Conservation (phyloP, 2,113 vertebrate species). For the Promerops cafer region DNA sequence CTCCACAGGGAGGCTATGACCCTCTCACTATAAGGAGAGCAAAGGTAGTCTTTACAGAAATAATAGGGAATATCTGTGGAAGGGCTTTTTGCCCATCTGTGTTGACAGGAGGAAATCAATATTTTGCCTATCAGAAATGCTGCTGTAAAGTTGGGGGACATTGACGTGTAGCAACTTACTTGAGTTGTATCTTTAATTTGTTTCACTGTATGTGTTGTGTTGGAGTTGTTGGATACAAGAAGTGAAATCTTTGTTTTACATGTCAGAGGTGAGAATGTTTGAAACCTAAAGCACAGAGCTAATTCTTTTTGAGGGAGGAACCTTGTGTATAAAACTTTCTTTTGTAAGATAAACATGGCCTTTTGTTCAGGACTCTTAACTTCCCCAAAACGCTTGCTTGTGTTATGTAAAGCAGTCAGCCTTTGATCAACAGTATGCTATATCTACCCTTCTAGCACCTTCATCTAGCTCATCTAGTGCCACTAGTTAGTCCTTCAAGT, state of each 20-base stretch:
- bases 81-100: not conserved
- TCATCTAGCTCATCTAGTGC: not conserved
- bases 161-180: not conserved
- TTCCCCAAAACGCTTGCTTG: not conserved
- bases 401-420: not conserved
- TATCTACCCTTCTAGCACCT: not conserved
- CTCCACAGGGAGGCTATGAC: constrained; percentile 3
- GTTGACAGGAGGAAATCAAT: constrained; percentile 1
- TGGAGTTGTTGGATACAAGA: not conserved
- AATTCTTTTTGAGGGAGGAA: not conserved
- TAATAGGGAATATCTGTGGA: constrained; percentile 2
- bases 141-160: not conserved
- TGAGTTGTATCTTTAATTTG: not conserved
- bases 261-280: not conserved
- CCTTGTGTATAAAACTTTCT: not conserved
- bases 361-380: not conserved
- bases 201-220: not conserved
- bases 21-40: not conserved
- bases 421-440: not conserved
- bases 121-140: constrained; percentile 1
- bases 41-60: not conserved
- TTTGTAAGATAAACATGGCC: not conserved
- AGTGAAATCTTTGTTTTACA: not conserved
- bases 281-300: not conserved
- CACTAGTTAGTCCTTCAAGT: not conserved